Base-by-base conservation (phyloP, 2,113 vertebrate species). In the Scopus umbretta region DNA sequence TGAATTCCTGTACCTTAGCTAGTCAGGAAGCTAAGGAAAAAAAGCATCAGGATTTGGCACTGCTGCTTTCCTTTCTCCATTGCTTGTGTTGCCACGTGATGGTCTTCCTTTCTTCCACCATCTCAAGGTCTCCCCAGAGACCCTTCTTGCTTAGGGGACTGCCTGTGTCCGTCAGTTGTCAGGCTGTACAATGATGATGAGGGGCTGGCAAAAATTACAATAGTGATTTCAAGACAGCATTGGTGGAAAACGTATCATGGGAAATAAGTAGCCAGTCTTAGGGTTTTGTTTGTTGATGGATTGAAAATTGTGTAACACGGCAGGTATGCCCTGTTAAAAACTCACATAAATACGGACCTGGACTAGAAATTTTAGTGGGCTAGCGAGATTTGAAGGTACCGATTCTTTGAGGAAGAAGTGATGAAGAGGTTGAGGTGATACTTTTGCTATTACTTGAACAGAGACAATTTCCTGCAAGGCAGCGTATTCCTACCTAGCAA, bases 81-180 rank as follows among this genome's bases (percentile, higher is more conserved):
- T n/a, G 49, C 61, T 68, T 23, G 16, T 8, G 10, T 38, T 62
- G 59, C 27, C n/a, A 7, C 26, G 55, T 40, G 29, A 10, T 50
- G 34, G 20, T 55, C n/a, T 55, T 67, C 45, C 38, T 47, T 55
- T 42, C 34, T 26, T 29, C 29, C 2, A 1, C 18, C 2, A 0
- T 34, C 59, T 66, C 59, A 18, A 6, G 25, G 22, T 32, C 42
- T 56, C 32, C 43, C 23, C 49, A 18, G 56, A 40, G 40, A 50
- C 23, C 11, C 9, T 38, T 18, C 47, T 70, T 81, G 56, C 30
- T 40, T 17, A 32, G 63, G 27, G 22, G 14, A 43, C 32, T n/a
- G 61, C 61, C 47, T 50, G 27, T 6, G 0, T 38, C 43, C 26
- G 10, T 36, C 47, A 62, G 5, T 34, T 32, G 8, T 67, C 42